Base-by-base conservation (phyloP, 1,140 invertebrate species). In the Zaprionus tsacasi region DNA sequence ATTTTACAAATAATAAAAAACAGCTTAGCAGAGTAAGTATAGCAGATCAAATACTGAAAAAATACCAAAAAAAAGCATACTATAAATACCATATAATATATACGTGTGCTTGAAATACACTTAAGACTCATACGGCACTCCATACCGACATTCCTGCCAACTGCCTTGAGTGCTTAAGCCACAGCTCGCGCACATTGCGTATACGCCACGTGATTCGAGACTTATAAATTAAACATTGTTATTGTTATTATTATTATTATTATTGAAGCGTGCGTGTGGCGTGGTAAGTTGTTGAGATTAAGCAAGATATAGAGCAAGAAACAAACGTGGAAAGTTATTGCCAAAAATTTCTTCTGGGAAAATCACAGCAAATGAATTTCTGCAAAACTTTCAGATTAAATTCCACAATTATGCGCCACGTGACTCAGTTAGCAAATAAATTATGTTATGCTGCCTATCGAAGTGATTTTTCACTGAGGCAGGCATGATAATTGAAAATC, bases 161-260 rank as follows among this genome's bases (percentile, higher is more conserved):
- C 50, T 61, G 45, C 21, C 54, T 56, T 3, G 2, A 15, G 45
- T 21, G 8, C 15, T 15, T 21, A 11, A 45, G 55, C 59, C 10
- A 60, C 25, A 38, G 2, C 8, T 21, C 4, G 4, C 33, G 35
- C 36, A 56, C 27, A 70, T 78, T 76, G 30, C 72, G 72, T 36
- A 78, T 76, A 76, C 72, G 76, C 57, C 72, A 59, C 57, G 40
- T 64, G 10, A n/a, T 25, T n/a, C 13, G 1, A 3, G 40, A 52
- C 65, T 69, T 59, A 48, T 68, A 76, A 72, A 73, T 72, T 76
- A 76, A 72, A 69, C 55, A 68, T 76, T 79, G 6, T 43, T n/a
- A 68, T 76, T 79, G 6, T 43, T n/a, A 79, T 79, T 70, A 64
- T 79, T n/a, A 79, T 79, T 70, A 64, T 79, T 79, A 79, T 65